Percentiles rank a stretch among this genome's conserved stretches.
Evolutionary conservation across 2,113 vertebrate genomes (phyloP).

Genomic region (Nycticryphes semicollaris): DNA sequence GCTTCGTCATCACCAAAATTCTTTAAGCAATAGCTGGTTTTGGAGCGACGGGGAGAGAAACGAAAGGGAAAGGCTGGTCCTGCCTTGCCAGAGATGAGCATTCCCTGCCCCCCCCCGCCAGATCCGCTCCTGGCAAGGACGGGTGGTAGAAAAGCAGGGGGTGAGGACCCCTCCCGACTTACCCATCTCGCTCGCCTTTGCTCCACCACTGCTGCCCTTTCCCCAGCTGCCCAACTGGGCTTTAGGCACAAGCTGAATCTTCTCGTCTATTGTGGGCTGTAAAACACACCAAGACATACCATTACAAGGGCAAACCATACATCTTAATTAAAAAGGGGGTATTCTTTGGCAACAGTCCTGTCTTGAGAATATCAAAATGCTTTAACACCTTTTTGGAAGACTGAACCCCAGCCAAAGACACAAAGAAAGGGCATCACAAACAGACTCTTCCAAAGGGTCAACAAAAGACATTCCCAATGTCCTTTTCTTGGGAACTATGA

Average conservation of each 20-base stretch:
- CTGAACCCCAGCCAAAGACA: neutral
- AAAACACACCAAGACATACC: neutral
- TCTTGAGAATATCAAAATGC: neutral
- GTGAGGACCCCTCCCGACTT: neutral
- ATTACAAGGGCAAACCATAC: neutral
- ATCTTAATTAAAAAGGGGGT: neutral
- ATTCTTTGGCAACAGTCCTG: neutral
- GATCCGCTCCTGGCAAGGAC: rapidly evolving
- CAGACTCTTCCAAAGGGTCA: neutral
- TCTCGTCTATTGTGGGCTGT: constrained; percentile 97
- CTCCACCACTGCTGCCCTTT: constrained; percentile 98
- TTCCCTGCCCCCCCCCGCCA: neutral
- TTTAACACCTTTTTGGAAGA: neutral
- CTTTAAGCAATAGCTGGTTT: neutral
- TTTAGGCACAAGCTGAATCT: constrained; percentile 96
- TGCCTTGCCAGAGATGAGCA: neutral
- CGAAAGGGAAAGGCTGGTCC: neutral
- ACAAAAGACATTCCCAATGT: neutral
- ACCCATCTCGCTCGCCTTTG: constrained; percentile 94
- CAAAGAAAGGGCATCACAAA: neutral
- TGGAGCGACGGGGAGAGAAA: rapidly evolving
- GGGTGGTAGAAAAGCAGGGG: neutral
- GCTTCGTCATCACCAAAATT: neutral
- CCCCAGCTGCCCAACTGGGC: constrained; percentile 95
- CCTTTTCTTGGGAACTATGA: neutral